phyloP scores from a whole-genome alignment of 2,888 invertebrate species.

The Chromoteleia sp. region DNA sequence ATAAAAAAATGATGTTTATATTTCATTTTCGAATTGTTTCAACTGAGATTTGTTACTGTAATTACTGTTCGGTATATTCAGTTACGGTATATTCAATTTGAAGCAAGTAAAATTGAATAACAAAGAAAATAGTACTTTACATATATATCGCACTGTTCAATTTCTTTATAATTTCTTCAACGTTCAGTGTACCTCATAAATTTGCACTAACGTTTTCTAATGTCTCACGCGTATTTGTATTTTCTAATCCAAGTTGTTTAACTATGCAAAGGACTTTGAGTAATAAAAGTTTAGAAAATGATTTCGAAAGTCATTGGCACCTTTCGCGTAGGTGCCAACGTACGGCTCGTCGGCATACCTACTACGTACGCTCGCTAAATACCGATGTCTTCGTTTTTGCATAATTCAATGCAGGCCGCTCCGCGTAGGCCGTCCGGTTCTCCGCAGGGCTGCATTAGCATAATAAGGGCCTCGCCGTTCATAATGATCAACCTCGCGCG shows the following conservation, averaged over 20 bases:
- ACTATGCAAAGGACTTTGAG: constrained; percentile 25
- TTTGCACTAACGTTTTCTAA: too few species aligned
- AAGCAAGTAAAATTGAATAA: too few species aligned
- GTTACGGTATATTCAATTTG: too few species aligned
- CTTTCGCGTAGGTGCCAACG: constrained; percentile 72
- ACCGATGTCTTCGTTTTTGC: constrained; percentile 76
- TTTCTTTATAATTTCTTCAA: too few species aligned
- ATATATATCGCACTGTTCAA: too few species aligned
- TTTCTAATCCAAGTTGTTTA: constrained; percentile 20
- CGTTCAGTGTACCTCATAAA: too few species aligned
- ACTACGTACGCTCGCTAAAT: constrained; percentile 75
- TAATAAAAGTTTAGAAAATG: constrained; percentile 66
- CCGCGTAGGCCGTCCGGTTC: constrained; percentile 48
- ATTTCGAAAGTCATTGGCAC: constrained; percentile 76
- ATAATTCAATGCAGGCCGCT: constrained; percentile 65
- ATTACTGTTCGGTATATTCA: too few species aligned
- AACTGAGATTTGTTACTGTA: too few species aligned
- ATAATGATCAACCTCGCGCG: constrained; percentile 25
- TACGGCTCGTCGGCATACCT: constrained; percentile 67
- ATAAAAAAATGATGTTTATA: too few species aligned
- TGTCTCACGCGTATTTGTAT: constrained; percentile 8
- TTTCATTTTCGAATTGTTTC: too few species aligned
- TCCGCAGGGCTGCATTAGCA: constrained; percentile 63
- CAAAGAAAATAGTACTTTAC: too few species aligned
- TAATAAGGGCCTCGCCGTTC: constrained; percentile 59